These are phyloP conservation scores for Oasisia sp. DNA, from an alignment of 2,888 invertebrate species.

Conservation along the genomic window DNA sequence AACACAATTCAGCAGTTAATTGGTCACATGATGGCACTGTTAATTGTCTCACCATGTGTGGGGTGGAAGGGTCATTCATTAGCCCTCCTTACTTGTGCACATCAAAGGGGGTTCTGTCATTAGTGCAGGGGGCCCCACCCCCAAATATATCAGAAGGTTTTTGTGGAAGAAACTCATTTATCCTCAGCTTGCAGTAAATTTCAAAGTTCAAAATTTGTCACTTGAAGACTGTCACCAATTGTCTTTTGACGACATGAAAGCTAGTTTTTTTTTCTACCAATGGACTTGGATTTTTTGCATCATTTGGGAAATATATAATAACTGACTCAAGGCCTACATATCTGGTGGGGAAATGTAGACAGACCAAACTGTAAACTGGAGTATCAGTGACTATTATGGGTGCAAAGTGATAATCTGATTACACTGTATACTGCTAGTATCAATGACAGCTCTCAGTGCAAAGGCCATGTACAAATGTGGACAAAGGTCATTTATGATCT, in stretches of 20 bases:
- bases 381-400: not conserved
- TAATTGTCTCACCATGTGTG: constrained; percentile 5
- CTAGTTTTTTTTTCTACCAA: no score
- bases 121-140: not conserved
- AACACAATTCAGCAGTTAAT: not conserved
- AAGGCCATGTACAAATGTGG: not conserved
- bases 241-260: no score
- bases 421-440: no score
- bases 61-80: not conserved
- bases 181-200: not conserved
- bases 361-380: not conserved
- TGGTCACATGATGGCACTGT: constrained; percentile 17
- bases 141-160: not conserved
- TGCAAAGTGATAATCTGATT: not conserved
- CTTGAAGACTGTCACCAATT: no score
- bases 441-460: no score
- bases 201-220: not conserved
- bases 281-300: no score
- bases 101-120: not conserved
- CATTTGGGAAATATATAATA: no score
- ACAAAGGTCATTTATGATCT: not conserved
- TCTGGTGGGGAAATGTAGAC: not conserved
- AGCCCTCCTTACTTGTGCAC: not conserved
- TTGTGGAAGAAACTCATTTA: not conserved
- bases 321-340: no score